Conservation (phyloP, 2,888 invertebrate species). For the Dicyrtomina minuta region DNA sequence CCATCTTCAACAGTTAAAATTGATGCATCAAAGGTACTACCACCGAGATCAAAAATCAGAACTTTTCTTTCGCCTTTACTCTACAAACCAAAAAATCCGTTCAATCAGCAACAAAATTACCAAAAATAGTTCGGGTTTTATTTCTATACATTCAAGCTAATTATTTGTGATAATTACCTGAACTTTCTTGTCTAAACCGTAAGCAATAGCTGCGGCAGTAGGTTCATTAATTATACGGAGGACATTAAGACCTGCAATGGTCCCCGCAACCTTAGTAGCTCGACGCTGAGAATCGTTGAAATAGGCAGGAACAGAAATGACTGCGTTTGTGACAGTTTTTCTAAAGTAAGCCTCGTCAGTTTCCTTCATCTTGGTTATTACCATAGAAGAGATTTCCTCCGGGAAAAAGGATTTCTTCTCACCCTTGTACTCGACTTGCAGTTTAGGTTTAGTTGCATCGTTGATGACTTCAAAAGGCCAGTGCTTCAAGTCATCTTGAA, state of each 20-base stretch:
- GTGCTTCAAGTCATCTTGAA: conserved; percentile 90
- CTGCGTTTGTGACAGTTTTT: conserved; percentile 73
- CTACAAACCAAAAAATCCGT: conserved; percentile 10
- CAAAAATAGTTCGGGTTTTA: background rate
- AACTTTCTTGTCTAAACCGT: conserved; percentile 59
- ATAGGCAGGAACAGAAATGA: conserved; percentile 78
- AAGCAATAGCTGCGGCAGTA: too few species aligned
- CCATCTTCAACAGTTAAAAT: conserved; percentile 68
- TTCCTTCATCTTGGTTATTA: conserved; percentile 88
- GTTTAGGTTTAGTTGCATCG: too few species aligned
- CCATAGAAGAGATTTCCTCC: conserved; percentile 67
- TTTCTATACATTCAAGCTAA: background rate
- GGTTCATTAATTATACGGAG: too few species aligned
- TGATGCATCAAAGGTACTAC: conserved; percentile 69
- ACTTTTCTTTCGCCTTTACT: conserved; percentile 60
- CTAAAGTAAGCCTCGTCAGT: too few species aligned
- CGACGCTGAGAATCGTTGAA: too few species aligned
- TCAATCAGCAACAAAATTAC: background rate
- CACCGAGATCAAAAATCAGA: conserved; percentile 67
- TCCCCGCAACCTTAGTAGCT: too few species aligned
- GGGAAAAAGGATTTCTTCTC: too few species aligned
- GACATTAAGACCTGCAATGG: too few species aligned
- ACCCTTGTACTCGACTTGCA: too few species aligned
- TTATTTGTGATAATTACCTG: conserved; percentile 55
- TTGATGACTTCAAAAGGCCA: conserved; percentile 94